A percentile compares a stretch with the other conserved stretches of the same genome.
Evolutionary conservation across 2,113 vertebrate genomes (phyloP).

Genomic region (Megaceryle torquata): DNA sequence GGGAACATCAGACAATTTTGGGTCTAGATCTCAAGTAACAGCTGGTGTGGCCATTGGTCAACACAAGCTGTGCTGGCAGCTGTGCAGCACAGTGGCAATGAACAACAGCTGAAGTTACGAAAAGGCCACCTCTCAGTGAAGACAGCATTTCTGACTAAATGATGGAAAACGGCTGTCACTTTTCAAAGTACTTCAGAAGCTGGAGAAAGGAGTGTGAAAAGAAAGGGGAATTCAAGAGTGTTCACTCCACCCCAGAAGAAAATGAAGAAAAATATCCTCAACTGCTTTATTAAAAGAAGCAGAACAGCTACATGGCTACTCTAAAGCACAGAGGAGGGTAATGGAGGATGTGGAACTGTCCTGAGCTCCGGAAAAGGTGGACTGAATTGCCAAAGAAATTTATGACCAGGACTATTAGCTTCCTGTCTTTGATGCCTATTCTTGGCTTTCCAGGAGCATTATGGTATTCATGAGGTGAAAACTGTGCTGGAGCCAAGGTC

Average conservation of each 20-base stretch:
- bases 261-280: neutral
- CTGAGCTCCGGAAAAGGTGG: constrained; percentile 33
- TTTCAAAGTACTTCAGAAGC: neutral
- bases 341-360: constrained; percentile 25
- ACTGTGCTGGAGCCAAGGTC: constrained; percentile 35
- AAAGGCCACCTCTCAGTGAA: neutral
- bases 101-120: neutral
- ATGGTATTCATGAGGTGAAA: constrained; percentile 64
- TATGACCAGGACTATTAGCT: constrained; percentile 54
- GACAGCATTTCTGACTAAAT: neutral
- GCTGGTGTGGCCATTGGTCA: neutral
- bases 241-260: neutral
- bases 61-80: accelerated
- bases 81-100: neutral
- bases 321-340: constrained; percentile 2
- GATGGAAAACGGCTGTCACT: neutral
- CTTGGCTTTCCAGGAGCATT: constrained; percentile 55
- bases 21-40: neutral
- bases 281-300: neutral
- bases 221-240: neutral
- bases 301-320: neutral
- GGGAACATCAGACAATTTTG: neutral
- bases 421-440: constrained; percentile 69
- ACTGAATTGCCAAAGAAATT: constrained; percentile 48
- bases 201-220: neutral